Conservation (phyloP, 2,113 vertebrate species). For the Heterotilapia buettikoferi region DNA sequence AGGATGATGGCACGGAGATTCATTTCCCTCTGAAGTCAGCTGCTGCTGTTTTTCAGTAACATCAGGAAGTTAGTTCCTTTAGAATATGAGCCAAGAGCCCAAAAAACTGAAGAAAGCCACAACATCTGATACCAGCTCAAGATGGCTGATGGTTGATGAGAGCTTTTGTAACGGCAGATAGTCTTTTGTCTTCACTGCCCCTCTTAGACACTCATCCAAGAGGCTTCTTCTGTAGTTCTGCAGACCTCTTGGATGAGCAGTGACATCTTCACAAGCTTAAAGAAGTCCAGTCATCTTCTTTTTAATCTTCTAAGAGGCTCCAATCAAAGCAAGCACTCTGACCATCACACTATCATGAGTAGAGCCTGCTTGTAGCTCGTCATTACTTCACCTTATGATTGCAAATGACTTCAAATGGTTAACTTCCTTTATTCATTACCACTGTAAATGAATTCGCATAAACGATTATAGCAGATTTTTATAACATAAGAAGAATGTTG, state of each 20-base stretch:
- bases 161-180: neutral
- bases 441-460: neutral
- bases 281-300: neutral
- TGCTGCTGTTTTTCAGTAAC: neutral
- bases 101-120: neutral
- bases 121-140: neutral
- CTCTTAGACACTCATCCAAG: neutral
- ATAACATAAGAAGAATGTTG: neutral
- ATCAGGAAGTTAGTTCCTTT: neutral
- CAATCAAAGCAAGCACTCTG: neutral
- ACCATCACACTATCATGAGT: neutral
- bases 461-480: neutral
- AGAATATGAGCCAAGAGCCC: neutral
- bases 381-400: neutral
- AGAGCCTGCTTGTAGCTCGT: neutral
- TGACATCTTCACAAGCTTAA: neutral
- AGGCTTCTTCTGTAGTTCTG: neutral
- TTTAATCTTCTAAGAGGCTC: neutral
- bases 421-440: neutral
- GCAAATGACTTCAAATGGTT: neutral
- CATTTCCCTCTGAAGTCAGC: neutral
- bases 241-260: neutral
- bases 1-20: neutral
- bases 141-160: neutral
- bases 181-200: neutral